phyloP scores from a whole-genome alignment of 2,797 vertebrate species.

The Tamandua tetradactyla region DNA sequence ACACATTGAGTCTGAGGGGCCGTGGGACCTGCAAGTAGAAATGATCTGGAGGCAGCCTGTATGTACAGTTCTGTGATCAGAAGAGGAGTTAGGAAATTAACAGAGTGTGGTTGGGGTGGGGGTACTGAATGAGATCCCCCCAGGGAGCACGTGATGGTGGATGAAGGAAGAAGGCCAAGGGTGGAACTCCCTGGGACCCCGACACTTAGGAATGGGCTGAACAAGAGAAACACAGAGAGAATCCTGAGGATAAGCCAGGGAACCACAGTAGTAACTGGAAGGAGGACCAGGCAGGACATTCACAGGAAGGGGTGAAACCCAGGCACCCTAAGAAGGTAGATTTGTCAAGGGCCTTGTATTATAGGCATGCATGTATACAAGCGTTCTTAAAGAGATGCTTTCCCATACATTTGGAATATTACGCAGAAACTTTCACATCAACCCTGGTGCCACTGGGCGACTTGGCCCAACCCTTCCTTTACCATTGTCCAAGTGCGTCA shows the following conservation, averaged over 20 bases:
- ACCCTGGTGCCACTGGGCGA: background rate
- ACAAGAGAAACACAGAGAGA: background rate
- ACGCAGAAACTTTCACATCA: slow-evolving; percentile 32
- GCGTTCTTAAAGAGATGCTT: slow-evolving; percentile 17
- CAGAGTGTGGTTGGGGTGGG: background rate
- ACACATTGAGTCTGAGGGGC: background rate
- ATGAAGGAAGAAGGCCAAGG: background rate
- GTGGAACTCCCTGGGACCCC: background rate
- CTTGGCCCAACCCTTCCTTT: slow-evolving; percentile 55
- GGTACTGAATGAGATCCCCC: background rate
- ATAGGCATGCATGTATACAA: background rate
- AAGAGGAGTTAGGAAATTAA: background rate
- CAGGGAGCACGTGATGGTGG: background rate
- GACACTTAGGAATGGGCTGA: background rate
- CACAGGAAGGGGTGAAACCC: background rate
- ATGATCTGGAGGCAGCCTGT: background rate
- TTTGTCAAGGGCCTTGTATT: background rate
- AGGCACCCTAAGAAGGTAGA: background rate
- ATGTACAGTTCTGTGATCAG: background rate
- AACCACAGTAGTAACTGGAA: background rate
- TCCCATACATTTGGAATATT: slow-evolving; percentile 7
- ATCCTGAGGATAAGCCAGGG: background rate
- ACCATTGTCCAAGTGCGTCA: slow-evolving; percentile 39
- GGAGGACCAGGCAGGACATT: background rate
- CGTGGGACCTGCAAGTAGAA: background rate